Base-by-base conservation (phyloP, 2,113 vertebrate genomes). In the Neogobius melanostomus region DNA sequence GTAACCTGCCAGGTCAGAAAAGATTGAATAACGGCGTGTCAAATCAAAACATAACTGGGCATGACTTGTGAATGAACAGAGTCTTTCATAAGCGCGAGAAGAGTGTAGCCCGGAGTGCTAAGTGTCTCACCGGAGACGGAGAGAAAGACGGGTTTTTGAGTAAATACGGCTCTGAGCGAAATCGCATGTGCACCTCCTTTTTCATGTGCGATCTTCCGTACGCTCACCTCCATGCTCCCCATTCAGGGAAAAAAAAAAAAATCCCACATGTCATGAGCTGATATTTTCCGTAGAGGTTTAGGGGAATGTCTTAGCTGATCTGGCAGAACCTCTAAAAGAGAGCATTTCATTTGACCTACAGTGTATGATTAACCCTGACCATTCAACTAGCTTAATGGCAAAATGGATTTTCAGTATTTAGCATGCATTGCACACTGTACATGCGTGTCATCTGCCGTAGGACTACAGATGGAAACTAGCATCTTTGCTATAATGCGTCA, bases 31-130 rank as follows among this genome's bases (percentile, higher is more conserved):
- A 85, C 68, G 21, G 28, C 17, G 43, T 71, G 77, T 74, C 71
- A 79, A 81, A 81, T 69, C 64, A 78, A 79, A 89, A 79, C 74
- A 84, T 86, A 82, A 67, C 78, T 65, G 42, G 77, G 71, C 69
- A 76, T 54, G 81, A 85, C 54, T 87, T 79, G 73, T 80, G 64
- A 79, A 78, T 80, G 77, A 88, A 86, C 72, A 53, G 79, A 6
- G 74, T 87, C 82, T 88, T 89, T 87, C 79, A 86, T 71, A 77
- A 80, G 49, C 66, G 11, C 14, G 47, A 48, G 8, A 82, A 15
- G 71, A 82, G 42, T 80, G 57, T 86, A 76, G 71, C 85, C 77
- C 74, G 56, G 15, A 81, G 64, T 61, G n/a, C 72, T 75, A 84
- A 71, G 71, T 66, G 75, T 74, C 75, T 68, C 46, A 64, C 17